Base-by-base conservation (phyloP, 2,888 invertebrate genomes). In the Patella caerulea region DNA sequence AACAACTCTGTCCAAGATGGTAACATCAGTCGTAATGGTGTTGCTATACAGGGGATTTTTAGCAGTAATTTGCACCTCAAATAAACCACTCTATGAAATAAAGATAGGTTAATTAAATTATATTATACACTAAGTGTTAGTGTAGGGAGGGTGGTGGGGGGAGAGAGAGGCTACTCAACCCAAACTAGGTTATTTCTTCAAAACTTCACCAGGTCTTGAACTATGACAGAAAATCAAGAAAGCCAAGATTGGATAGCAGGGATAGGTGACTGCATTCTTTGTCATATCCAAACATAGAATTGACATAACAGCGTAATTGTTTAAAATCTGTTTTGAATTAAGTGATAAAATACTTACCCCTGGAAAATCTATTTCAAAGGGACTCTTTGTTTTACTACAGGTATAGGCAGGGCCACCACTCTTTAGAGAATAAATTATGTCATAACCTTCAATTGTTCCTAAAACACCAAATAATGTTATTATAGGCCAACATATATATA, bases 1-100 rank as follows among this genome's bases (percentile, higher is more conserved):
- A 5, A 71, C 73, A 2, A 84, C 81, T 11, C 83, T 79, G 3
- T 82, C 82, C 29, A 82, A 74, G 24, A 89, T 74, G 11, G 56
- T 74, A 34, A 86, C 72, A 2, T 15, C 73, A 11, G 59, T 15
- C 1, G 76, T 71, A 12, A 76, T 53, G 9, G 74, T 0, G 7
- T 71, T 73, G 2, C 15, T 52, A 74, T 79, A 75, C 24, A 84
- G 15, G 0, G 83, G 83, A 71, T 86, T 86, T 17, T 54, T 70
- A 2, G 82, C 81, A 1, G 74, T 71, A 11, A 86, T 65, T 9
- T 59, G 75, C 12, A 84, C 65, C 3, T 24, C 76, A 73, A 79
- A 84, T 4, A 7, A 15, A 2, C 81, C 84, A 65, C 72, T 34
- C 83, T 83, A 45, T 45, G 45, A 45, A 45, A 45, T 77, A 55